These are phyloP conservation scores for Cephalophus harveyi DNA, from an alignment of 2,113 vertebrate genomes.

Conservation along the genomic window DNA sequence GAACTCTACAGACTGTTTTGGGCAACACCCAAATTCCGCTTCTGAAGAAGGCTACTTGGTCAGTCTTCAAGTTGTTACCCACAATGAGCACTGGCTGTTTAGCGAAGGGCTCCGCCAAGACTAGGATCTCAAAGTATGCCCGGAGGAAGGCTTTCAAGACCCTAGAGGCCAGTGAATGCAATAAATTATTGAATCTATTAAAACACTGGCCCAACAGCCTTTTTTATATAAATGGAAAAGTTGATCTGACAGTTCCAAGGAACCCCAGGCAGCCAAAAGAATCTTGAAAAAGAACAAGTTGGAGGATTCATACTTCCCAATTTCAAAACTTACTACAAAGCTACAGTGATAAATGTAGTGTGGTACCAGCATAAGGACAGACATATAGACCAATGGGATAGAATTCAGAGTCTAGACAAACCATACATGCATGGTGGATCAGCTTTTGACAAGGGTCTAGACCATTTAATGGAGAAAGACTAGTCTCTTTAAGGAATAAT, in stretches of 20 bases:
- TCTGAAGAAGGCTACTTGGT: background rate
- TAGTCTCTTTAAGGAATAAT: background rate
- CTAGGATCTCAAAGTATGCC: background rate
- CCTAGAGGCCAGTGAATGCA: background rate
- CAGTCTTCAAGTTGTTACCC: background rate
- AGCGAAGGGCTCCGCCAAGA: background rate
- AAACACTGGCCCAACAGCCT: background rate
- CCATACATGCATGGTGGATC: background rate
- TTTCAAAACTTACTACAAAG: background rate
- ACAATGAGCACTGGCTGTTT: background rate
- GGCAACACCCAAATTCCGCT: background rate
- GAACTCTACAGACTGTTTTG: background rate
- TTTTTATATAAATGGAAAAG: background rate
- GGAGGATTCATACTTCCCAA: background rate
- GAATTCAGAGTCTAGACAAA: background rate
- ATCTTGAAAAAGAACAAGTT: background rate
- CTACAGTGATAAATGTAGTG: background rate
- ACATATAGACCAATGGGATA: background rate
- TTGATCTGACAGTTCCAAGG: background rate
- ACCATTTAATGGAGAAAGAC: background rate
- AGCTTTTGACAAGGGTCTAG: background rate
- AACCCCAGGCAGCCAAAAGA: background rate
- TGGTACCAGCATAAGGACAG: background rate
- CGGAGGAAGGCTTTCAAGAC: background rate
- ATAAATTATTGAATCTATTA: background rate